These are phyloP conservation scores for Castor canadensis DNA, from an alignment of 2,113 vertebrate species.

Conservation along the genomic window DNA sequence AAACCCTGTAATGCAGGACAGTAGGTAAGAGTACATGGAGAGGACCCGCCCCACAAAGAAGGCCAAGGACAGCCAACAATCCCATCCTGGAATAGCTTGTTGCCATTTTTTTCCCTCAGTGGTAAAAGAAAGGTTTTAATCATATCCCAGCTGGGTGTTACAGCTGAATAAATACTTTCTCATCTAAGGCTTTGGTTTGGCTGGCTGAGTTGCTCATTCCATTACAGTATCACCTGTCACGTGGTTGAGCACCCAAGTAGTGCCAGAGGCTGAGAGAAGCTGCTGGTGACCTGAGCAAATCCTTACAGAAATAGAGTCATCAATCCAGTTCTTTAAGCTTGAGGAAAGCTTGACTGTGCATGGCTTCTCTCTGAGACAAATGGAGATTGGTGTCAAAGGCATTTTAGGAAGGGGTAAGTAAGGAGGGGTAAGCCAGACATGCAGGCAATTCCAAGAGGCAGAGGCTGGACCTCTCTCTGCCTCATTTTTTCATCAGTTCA, in stretches of 20 bases:
- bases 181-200: background rate
- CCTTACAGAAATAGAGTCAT: background rate
- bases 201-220: background rate
- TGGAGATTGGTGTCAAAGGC: background rate
- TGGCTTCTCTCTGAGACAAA: slow-evolving; percentile 12
- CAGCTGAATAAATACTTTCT: background rate
- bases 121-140: slow-evolving; percentile 31
- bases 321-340: background rate
- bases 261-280: background rate
- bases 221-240: background rate
- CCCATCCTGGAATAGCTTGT: background rate
- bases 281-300: background rate
- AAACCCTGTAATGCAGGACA: background rate
- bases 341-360: background rate
- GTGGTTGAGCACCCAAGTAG: background rate
- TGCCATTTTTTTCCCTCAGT: background rate
- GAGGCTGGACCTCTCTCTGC: background rate
- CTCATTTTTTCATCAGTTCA: background rate
- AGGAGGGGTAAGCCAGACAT: background rate
- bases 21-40: background rate
- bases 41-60: background rate
- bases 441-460: background rate
- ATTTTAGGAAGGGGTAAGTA: background rate
- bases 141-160: background rate
- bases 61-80: background rate